phyloP scores from a whole-genome alignment of 2,888 invertebrate species.

The Phytoseiulus persimilis region DNA sequence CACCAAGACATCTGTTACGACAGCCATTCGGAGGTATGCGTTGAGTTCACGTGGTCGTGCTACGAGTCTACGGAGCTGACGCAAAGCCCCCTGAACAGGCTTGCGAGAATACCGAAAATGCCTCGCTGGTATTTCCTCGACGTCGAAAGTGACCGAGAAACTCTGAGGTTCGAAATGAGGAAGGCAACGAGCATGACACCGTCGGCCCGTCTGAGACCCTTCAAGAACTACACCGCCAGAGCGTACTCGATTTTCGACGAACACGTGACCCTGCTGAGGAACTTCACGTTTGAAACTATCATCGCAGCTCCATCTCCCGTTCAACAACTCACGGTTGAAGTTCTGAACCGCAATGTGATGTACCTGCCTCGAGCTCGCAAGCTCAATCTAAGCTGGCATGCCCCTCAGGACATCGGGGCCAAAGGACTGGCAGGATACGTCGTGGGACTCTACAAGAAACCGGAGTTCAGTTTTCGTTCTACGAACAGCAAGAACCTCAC shows the following conservation, averaged over 20 bases:
- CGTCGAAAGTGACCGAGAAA: slow-evolving; percentile 17
- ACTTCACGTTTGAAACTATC: slow-evolving; percentile 29
- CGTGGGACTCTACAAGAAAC: slow-evolving; percentile 20
- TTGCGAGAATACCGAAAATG: background rate
- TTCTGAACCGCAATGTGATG: background rate
- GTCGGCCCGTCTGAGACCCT: slow-evolving; percentile 23
- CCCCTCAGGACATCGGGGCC: slow-evolving; percentile 23
- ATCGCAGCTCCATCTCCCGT: slow-evolving; percentile 13
- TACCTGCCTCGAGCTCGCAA: slow-evolving; percentile 29
- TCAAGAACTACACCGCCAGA: slow-evolving; percentile 18
- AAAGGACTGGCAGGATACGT: background rate
- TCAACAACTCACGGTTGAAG: slow-evolving; percentile 20
- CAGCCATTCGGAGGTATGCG: slow-evolving; percentile 26
- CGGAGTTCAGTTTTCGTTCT: slow-evolving; percentile 14
- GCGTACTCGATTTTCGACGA: slow-evolving; percentile 23
- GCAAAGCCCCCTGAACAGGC: background rate
- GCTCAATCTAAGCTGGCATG: slow-evolving; percentile 12
- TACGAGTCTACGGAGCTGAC: slow-evolving; percentile 9
- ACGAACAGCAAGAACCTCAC: slow-evolving; percentile 17
- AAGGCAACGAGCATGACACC: slow-evolving; percentile 24
- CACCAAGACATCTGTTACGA: slow-evolving; percentile 20
- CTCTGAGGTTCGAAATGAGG: slow-evolving; percentile 28
- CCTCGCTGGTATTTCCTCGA: slow-evolving; percentile 31
- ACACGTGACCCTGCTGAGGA: slow-evolving; percentile 18
- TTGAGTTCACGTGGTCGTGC: slow-evolving; percentile 26